Evolutionary conservation across 30 jellyfish, hydroid and myxozoan species (phyloP), one percentile per base, ranked within the genome.

Genomic region (Haliclystus octoradiatus): DNA sequence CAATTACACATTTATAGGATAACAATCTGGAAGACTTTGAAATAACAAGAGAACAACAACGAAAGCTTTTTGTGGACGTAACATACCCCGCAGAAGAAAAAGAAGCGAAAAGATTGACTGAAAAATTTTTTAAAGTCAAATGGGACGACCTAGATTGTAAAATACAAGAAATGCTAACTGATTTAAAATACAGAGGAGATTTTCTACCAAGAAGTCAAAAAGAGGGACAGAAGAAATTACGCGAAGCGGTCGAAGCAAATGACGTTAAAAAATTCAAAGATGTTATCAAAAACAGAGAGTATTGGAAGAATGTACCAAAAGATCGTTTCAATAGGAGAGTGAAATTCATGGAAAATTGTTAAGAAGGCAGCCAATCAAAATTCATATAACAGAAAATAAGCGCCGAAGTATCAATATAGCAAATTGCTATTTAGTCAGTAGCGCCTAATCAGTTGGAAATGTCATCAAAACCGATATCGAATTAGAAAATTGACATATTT

Each of bases 231-330:
- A 52, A 52, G 23, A 83, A 73, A 31, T 52, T 81, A 25, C 65
- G 46, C 28, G 69, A 69, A 15, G 94, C 94, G 34, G 84, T 81
- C 33, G 31, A 72, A 35, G 82, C 63, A 28, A 81, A 81, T 34
- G 33, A 65, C 46, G 7, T 81, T 12, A 15, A 68, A 71, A 62
- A 68, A 50, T 68, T 78, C 72, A 61, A 60, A 34, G 57, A 78
- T 72, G 92, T 78, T 51, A 0, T 57, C 70, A 32, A 67, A 22
- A 72, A 72, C 51, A 65, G 65, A 62, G 52, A 34, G 22, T 81
- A 81, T 35, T 81, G 94, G 94, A 34, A 52, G 81, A 81, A 72
- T 26, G 94, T 81, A 25, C 94, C 94, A 47, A 35, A 46, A 24
- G 94, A 81, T 66, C 77, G 94, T 28, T 72, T 72, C 47, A 52